Conservation (phyloP, 2,113 vertebrate genomes). For the Pica pica region DNA sequence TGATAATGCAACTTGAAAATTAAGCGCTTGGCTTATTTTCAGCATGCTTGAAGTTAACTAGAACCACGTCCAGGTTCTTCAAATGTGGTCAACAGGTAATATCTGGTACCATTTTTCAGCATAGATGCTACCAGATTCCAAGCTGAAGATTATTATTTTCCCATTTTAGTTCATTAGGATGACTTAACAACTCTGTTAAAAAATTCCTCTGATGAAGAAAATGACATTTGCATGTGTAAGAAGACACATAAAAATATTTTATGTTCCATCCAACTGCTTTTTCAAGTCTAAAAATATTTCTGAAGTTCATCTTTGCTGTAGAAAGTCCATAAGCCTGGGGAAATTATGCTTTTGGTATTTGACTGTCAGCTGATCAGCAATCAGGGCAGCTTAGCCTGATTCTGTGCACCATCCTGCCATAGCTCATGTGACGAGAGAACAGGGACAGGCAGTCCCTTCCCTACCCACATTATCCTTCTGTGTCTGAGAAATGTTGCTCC, state of each 20-base stretch:
- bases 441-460: not conserved
- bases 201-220: not conserved
- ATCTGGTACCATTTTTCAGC: not conserved
- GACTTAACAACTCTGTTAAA: not conserved
- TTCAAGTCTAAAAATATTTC: not conserved
- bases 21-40: not conserved
- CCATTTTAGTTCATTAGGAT: not conserved
- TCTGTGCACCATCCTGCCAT: rapidly evolving
- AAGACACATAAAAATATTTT: not conserved
- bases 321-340: not conserved
- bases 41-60: not conserved
- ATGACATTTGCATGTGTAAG: not conserved
- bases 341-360: not conserved
- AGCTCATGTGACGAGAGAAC: rapidly evolving
- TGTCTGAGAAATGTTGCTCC: not conserved
- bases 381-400: not conserved
- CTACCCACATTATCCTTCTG: rapidly evolving
- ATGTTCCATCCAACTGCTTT: not conserved
- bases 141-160: not conserved
- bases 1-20: not conserved
- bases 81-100: not conserved
- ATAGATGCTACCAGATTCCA: not conserved
- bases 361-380: not conserved
- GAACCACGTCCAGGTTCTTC: not conserved
- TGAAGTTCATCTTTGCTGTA: not conserved